Evolutionary conservation across 2,888 invertebrate species (phyloP).

Genomic region (Volucella inanis): DNA sequence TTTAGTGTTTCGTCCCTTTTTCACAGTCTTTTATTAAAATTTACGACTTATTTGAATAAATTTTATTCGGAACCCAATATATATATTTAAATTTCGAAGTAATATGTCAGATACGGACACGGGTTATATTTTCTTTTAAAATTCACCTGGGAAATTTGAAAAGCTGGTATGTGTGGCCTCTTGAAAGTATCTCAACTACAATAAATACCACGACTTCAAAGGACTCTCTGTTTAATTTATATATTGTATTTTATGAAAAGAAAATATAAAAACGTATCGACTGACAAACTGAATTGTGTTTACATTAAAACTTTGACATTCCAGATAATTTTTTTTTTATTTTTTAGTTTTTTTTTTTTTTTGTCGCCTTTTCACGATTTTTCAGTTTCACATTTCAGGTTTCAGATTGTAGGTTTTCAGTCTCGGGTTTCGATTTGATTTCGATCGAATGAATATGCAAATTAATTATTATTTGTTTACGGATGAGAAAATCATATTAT

Average conservation of each 20-base stretch:
- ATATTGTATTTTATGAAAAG: background rate
- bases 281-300: conserved; percentile 11
- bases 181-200: too few species aligned
- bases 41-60: conserved; percentile 44
- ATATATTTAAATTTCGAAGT: conserved; percentile 57
- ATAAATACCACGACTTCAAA: conserved; percentile 21
- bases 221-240: background rate
- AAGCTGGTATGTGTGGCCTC: too few species aligned
- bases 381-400: conserved; percentile 21
- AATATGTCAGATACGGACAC: background rate
- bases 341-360: background rate
- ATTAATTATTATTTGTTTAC: conserved; percentile 61
- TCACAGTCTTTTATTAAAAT: conserved; percentile 35
- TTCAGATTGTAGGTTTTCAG: background rate
- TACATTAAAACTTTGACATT: background rate
- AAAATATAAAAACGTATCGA: conserved; percentile 1
- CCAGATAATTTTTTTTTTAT: too few species aligned
- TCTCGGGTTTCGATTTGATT: conserved; percentile 25
- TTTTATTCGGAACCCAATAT: conserved; percentile 43
- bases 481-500: conserved; percentile 45
- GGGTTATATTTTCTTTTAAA: background rate
- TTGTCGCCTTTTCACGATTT: background rate
- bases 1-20: conserved; percentile 26
- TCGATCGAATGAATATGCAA: conserved; percentile 54
- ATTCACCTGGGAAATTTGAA: conserved; percentile 43